These are phyloP conservation scores for Vulpes ferrilata DNA, from an alignment of 2,113 vertebrate genomes.

Conservation along the genomic window DNA sequence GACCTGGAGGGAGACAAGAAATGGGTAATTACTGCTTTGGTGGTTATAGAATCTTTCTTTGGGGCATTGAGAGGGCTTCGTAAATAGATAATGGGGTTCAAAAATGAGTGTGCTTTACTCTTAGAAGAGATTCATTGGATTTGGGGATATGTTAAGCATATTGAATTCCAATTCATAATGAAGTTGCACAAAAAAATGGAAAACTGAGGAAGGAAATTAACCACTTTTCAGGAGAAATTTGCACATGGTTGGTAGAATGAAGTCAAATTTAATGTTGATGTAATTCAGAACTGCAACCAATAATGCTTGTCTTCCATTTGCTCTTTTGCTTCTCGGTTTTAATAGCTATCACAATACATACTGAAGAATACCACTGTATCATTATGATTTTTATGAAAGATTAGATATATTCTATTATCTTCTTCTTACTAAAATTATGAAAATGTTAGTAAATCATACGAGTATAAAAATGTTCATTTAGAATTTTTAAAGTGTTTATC, in stretches of 20 bases:
- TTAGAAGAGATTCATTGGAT: neutral
- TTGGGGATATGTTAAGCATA: neutral
- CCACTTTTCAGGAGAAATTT: neutral
- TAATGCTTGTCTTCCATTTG: neutral
- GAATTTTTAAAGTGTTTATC: neutral
- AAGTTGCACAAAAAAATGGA: neutral
- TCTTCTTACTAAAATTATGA: slow-evolving; percentile 15
- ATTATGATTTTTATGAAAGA: neutral
- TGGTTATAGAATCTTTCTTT: neutral
- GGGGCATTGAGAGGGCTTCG: neutral
- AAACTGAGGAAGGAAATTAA: neutral
- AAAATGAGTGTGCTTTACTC: neutral
- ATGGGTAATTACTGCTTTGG: neutral
- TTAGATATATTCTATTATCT: neutral
- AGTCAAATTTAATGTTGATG: neutral
- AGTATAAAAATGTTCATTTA: neutral
- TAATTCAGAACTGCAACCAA: slow-evolving; percentile 29
- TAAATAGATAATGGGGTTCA: neutral
- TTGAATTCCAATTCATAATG: neutral
- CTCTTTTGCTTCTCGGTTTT: slow-evolving; percentile 2
- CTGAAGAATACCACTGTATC: neutral
- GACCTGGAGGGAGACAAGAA: neutral
- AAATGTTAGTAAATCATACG: neutral
- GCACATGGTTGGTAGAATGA: neutral
- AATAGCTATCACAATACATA: slow-evolving; percentile 2